phyloP scores from a whole-genome alignment of 2,797 vertebrate genomes.

The Peromyscus melanophrys region DNA sequence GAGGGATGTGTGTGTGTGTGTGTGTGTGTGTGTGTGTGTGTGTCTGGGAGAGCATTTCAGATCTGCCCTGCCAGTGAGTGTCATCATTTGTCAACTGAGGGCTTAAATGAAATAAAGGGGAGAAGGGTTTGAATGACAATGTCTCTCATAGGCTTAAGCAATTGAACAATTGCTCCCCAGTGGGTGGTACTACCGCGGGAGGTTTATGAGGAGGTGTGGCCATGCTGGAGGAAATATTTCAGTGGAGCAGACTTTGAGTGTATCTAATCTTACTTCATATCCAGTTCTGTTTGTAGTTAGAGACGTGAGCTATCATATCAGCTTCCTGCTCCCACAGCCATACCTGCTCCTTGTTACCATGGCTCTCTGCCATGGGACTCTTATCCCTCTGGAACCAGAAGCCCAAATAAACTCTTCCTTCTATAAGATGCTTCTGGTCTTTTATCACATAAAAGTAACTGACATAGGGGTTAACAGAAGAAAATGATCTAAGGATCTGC shows the following conservation, averaged over 20 bases:
- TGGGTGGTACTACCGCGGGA: neutral
- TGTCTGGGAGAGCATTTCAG: fast-evolving
- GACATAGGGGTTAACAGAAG: neutral
- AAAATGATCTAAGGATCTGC: neutral
- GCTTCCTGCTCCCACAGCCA: neutral
- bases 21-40: neutral
- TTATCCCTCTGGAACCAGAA: neutral
- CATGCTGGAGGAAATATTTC: neutral
- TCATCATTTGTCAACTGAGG: neutral
- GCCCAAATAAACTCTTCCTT: neutral
- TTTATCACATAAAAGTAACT: neutral
- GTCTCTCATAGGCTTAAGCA: neutral
- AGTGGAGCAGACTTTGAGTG: neutral
- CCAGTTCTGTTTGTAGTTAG: neutral
- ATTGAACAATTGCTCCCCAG: neutral
- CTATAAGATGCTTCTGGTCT: neutral
- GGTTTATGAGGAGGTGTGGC: neutral
- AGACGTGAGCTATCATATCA: neutral
- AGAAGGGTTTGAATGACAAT: no score
- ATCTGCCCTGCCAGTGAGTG: neutral
- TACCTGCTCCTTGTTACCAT: no score
- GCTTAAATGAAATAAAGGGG: neutral
- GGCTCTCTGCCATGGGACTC: no score
- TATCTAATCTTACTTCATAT: neutral
- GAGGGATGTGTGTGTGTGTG: neutral